Evolutionary conservation across 1,140 invertebrate genomes (phyloP).

Genomic region (Cataglyphis hispanica): DNA sequence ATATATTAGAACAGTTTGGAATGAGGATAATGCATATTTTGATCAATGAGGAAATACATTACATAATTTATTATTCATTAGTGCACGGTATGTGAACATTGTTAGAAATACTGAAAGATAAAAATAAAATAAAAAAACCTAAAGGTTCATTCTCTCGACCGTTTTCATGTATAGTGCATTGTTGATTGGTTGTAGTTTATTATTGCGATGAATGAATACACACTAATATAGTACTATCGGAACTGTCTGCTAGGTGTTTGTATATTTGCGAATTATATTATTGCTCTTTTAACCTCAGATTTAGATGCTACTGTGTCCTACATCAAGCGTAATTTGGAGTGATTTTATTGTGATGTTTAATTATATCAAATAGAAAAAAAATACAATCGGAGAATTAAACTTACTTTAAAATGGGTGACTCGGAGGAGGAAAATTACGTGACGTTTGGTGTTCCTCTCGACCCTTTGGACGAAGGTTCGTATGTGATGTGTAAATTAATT

Average conservation of each 20-base stretch:
- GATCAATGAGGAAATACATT: too few relatives aligned
- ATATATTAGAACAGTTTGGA: too few relatives aligned
- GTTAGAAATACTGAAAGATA: too few relatives aligned
- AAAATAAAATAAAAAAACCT: neutral
- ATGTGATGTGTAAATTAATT: constrained; percentile 8
- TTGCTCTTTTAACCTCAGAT: constrained; percentile 19
- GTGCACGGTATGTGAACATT: too few relatives aligned
- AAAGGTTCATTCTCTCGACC: neutral
- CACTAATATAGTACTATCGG: neutral
- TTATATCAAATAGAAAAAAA: neutral
- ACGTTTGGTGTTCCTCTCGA: constrained; percentile 92
- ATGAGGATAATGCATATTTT: too few relatives aligned
- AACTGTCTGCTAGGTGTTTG: constrained; percentile 19
- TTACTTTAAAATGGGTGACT: constrained; percentile 77
- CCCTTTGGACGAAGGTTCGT: constrained; percentile 92
- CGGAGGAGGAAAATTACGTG: constrained; percentile 89
- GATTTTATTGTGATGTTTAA: neutral
- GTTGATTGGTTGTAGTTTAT: neutral
- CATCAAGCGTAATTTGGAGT: neutral
- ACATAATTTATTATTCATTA: too few relatives aligned
- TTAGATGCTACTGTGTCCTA: too few relatives aligned
- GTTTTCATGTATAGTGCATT: neutral
- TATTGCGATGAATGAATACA: neutral
- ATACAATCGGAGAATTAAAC: neutral
- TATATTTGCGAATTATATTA: neutral